Evolutionary conservation across 1,140 invertebrate species (phyloP), one percentile per base, ranked within the genome.

Genomic region (Plutomurus gul): DNA sequence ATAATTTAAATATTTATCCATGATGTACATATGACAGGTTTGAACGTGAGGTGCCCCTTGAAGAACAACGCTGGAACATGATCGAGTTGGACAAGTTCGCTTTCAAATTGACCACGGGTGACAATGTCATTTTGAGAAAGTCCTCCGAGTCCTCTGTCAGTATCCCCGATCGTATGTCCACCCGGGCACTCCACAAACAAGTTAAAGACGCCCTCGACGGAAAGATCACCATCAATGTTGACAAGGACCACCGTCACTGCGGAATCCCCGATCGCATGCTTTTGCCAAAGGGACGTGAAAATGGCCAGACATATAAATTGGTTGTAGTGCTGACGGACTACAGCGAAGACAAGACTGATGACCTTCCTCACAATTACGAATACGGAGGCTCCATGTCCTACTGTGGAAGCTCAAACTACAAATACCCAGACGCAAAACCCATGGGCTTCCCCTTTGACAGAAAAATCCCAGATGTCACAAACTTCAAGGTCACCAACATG

Each of bases 371-470:
- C 37, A 36, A 80, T 16, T 40, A 78, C 30, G 78, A 77, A 37
- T 82, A 82, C 56, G 85, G 85, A 77, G 83, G 85, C 25, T 84
- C 82, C 47, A 82, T 82, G 36, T 60, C 51, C 4, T 60, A 60
- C 11, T 60, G 51, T 6, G 51, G 39, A 75, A 83, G 81, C 71
- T 74, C 79, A 43, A 80, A 84, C 74, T 77, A 81, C 36, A 83
- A 83, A 33, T 85, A 83, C 27, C 84, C 86, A 47, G 91, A 92
- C 82, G 88, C 87, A 49, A 88, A 88, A 33, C 77, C 84, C 10
- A 85, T 85, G 85, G 85, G 85, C 27, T 85, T 79, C 78, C 84
- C 85, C 10, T 85, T 60, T 30, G 51, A 60, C 3, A 25, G 51
- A 11, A 60, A 30, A 60, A 60, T 60, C 76, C 60, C 46, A 82